Percentiles rank a stretch among this genome's conserved stretches.
Evolutionary conservation across 2,888 invertebrate genomes (phyloP).

Genomic region (Monopis laevigella): DNA sequence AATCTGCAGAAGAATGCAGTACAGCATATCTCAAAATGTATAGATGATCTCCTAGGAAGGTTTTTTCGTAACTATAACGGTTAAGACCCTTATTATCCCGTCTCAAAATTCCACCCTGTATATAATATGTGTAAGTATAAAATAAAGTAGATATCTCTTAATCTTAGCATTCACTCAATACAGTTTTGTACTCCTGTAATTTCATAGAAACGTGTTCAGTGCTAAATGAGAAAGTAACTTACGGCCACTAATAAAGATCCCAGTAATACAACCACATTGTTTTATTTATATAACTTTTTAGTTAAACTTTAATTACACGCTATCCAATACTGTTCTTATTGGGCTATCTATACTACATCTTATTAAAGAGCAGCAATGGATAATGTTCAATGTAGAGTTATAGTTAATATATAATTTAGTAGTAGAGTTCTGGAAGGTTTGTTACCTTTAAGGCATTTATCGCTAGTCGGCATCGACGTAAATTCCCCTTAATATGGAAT

Average conservation of each 20-base stretch:
- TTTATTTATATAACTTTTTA: background rate
- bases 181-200: slow-evolving; percentile 8
- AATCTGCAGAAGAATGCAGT: no score
- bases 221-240: slow-evolving; percentile 26
- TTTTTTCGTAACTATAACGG: no score
- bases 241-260: slow-evolving; percentile 24
- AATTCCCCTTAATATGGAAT: slow-evolving; percentile 19
- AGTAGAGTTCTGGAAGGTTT: slow-evolving; percentile 1
- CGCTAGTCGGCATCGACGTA: slow-evolving; percentile 22
- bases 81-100: no score
- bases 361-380: background rate
- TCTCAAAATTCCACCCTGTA: no score
- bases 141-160: background rate
- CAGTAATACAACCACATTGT: slow-evolving; percentile 4
- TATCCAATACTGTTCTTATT: background rate
- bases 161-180: background rate
- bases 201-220: slow-evolving; percentile 23
- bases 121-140: background rate
- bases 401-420: background rate
- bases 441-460: slow-evolving; percentile 20
- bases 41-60: no score
- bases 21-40: no score
- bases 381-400: no score
- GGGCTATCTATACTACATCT: no score
- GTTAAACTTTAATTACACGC: background rate